Conservation (phyloP, 2,113 vertebrate genomes). For the Talpa occidentalis region DNA sequence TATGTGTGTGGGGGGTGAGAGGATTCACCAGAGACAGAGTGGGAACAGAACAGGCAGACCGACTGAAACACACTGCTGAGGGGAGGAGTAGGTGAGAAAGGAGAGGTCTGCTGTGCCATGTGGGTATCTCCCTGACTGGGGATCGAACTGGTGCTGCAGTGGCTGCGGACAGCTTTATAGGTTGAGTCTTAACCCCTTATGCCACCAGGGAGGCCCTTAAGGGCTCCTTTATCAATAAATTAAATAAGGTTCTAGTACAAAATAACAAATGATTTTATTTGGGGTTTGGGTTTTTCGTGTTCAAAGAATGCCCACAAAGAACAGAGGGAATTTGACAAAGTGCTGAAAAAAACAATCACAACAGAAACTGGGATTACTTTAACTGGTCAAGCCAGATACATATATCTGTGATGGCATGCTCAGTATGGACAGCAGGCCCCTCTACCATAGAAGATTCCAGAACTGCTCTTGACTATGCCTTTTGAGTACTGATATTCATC, state of each 20-base stretch:
- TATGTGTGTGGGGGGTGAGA: too few species aligned
- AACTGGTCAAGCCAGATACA: neutral
- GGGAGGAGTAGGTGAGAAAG: too few species aligned
- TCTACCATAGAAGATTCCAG: neutral
- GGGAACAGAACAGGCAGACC: too few species aligned
- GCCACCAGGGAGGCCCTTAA: too few species aligned
- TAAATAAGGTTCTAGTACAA: neutral
- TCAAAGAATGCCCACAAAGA: neutral
- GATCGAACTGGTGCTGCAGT: too few species aligned
- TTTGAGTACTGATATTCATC: neutral
- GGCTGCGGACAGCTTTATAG: too few species aligned
- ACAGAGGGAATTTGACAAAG: neutral
- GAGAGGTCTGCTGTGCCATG: too few species aligned
- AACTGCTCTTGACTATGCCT: neutral
- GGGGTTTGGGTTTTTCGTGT: neutral
- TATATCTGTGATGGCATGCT: neutral
- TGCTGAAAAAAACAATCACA: neutral
- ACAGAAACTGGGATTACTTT: neutral
- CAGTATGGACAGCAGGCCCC: neutral
- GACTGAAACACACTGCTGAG: too few species aligned
- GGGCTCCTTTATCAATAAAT: neutral
- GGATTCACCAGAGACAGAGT: too few species aligned
- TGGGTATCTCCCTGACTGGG: too few species aligned
- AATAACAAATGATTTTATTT: neutral
- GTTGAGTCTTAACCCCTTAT: too few species aligned